Evolutionary conservation across 2,888 invertebrate species (phyloP), one percentile per base, ranked within the genome.

Genomic region (Frankliniella intonsa): DNA sequence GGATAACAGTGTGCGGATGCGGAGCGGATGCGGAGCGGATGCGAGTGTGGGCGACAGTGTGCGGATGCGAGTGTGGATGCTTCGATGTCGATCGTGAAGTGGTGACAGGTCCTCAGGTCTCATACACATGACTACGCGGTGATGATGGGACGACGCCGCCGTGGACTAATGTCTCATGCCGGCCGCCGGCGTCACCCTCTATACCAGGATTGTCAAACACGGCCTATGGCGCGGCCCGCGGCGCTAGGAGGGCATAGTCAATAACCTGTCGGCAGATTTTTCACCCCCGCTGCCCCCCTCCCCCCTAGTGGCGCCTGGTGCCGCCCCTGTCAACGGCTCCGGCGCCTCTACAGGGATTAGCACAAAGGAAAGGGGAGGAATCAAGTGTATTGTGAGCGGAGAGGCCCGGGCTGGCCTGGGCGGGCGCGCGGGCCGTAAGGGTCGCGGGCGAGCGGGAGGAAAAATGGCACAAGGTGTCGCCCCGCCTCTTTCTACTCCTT

Each of bases 211-310:
- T 38, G 38, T 38, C 38, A 38, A 38, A 38, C 38, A 38, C 38
- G 38, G 38, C 62, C 62, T 17, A n/a, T n/a, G n/a, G n/a, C 62
- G 62, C n/a, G 17, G 62, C 7, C 62, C 62, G 17, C 62, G 62
- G 69, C 69, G 69, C n/a, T 69, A 76, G 22, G 69, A 22, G 69
- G 69, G 69, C 69, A 76, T 25, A 76, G 69, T 76, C 69, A 76
- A 76, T 76, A 76, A 76, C 69, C 69, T 22, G n/a, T n/a, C 62
- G 69, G 22, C 69, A 11, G 55, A 55, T 11, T 14, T 55, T 55
- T 55, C 55, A 11, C 17, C 55, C 55, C 3, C 17, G 55, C 55
- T 55, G 55, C 5, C 55, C 55, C 14, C 22, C 69, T 22, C 69
- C 69, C 1, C 69, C 22, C 22, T 69, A 17, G 14, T 17, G 55